Evolutionary conservation across 2,797 vertebrate genomes (phyloP), one percentile per base, ranked within the genome.

Genomic region (Hippocampus kuda): DNA sequence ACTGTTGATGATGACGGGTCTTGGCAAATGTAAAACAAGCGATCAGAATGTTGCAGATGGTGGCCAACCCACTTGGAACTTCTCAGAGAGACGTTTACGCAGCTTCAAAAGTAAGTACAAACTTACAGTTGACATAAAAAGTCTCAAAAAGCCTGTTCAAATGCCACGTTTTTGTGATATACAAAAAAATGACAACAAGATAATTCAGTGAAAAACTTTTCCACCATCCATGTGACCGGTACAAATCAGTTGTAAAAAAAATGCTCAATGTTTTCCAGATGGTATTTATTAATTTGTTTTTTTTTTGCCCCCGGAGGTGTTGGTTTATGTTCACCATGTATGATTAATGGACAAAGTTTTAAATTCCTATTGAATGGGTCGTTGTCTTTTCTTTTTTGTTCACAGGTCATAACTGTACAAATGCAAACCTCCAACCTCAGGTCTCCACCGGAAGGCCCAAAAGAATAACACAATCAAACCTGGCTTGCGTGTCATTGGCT

Each of bases 1-100:
- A 73, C 84, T 73, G 89, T 93, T 59, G 84, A 91, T 91, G 72
- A 84, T 81, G 49, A 77, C 82, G 69, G 85, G 89, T 72, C 75
- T 83, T n/a, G 89, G 89, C 78, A 72, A 67, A 76, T 91, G 91
- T 3, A 84, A 89, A 71, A 84, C 71, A 66, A 90, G 88, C 54
- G 82, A 80, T 62, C 86, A 89, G 86, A 91, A 81, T 75, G 88
- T 92, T 15, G 74, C 88, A 5, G 88, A 91, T 63, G 79, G 78
- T 46, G 65, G 70, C 51, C 61, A 74, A 41, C 81, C 88, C 34
- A 83, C 86, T 27, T 85, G 88, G 75, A 92, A 91, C 72, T 91
- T 91, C 66, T 68, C 76, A 20, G 66, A 71, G 7, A 53, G 12
- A 0, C 41, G 42, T 24, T 46, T 64, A 20, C 24, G 26, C 42